A percentile compares a stretch with the other conserved stretches of the same genome.
phyloP scores from a whole-genome alignment of 2,888 invertebrate species.

The Sesia bembeciformis region DNA sequence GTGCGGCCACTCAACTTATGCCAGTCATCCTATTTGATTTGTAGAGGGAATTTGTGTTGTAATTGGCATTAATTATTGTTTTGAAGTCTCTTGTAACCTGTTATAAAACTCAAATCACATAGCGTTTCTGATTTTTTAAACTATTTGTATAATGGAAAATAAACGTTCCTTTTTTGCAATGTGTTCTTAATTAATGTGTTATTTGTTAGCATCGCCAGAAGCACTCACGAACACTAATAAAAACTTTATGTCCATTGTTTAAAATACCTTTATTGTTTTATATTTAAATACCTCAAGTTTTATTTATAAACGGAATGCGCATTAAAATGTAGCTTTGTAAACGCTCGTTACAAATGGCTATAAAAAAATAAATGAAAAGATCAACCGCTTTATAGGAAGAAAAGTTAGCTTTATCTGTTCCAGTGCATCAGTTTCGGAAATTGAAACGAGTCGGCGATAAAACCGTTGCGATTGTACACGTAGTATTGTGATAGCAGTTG shows the following conservation, averaged over 20 bases:
- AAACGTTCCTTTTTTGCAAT: too few relatives aligned
- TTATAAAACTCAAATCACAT: conserved; percentile 28
- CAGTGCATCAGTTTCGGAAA: conserved; percentile 9
- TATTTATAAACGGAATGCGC: neutral
- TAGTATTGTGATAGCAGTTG: conserved; percentile 27
- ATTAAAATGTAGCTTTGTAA: neutral
- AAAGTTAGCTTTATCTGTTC: conserved; percentile 9
- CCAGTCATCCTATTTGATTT: conserved; percentile 70
- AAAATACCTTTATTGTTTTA: neutral
- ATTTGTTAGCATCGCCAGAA: neutral
- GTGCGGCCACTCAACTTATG: conserved; percentile 61
- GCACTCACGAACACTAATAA: neutral
- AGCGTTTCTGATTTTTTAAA: conserved; percentile 2
- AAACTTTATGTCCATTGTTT: neutral
- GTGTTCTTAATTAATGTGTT: too few relatives aligned
- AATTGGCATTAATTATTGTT: conserved; percentile 70
- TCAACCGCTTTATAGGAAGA: conserved; percentile 8
- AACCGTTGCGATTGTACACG: conserved; percentile 24
- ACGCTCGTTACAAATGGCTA: neutral
- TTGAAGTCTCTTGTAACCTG: conserved; percentile 39
- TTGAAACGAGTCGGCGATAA: conserved; percentile 15
- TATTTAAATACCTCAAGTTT: neutral
- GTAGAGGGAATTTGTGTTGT: conserved; percentile 55
- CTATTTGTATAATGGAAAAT: neutral
- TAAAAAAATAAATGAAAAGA: neutral